Evolutionary conservation across 1,140 invertebrate genomes (phyloP).

Genomic region (Anastatus disparis): DNA sequence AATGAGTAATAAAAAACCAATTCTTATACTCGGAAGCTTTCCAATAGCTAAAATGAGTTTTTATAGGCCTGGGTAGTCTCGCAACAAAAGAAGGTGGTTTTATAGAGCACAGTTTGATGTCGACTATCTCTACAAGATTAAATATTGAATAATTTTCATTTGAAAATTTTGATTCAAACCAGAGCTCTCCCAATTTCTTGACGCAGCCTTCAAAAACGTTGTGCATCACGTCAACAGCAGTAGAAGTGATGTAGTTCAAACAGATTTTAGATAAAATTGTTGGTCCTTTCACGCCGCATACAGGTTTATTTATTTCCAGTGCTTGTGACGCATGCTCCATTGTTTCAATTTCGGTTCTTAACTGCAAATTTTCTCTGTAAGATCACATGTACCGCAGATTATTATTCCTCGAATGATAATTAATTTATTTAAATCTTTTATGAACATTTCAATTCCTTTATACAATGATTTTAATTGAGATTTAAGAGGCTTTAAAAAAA

Average conservation of each 20-base stretch:
- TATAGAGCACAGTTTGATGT: slow-evolving; percentile 12
- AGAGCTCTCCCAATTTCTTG: slow-evolving; percentile 39
- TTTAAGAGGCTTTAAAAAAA: neutral
- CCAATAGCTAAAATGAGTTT: slow-evolving; percentile 28
- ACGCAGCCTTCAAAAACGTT: slow-evolving; percentile 25
- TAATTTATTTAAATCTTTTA: too few species aligned
- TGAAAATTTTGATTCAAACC: slow-evolving; percentile 29
- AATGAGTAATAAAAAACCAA: slow-evolving; percentile 22
- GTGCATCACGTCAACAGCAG: slow-evolving; percentile 30
- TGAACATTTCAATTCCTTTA: neutral
- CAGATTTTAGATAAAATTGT: slow-evolving; percentile 4
- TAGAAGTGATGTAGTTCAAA: slow-evolving; percentile 4
- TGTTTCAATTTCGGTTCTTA: neutral
- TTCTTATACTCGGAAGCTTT: slow-evolving; percentile 42
- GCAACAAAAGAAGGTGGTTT: slow-evolving; percentile 41
- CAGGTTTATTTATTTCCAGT: neutral
- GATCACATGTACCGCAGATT: neutral
- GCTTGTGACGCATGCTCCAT: neutral
- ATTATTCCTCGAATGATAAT: neutral
- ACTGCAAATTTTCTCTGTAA: neutral
- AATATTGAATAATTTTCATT: slow-evolving; percentile 34
- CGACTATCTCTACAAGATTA: slow-evolving; percentile 16
- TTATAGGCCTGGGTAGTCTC: slow-evolving; percentile 29
- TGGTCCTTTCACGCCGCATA: slow-evolving; percentile 15
- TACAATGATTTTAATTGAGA: neutral